Conservation (phyloP, 2,888 invertebrate species). For the Diarsia dahlii region DNA sequence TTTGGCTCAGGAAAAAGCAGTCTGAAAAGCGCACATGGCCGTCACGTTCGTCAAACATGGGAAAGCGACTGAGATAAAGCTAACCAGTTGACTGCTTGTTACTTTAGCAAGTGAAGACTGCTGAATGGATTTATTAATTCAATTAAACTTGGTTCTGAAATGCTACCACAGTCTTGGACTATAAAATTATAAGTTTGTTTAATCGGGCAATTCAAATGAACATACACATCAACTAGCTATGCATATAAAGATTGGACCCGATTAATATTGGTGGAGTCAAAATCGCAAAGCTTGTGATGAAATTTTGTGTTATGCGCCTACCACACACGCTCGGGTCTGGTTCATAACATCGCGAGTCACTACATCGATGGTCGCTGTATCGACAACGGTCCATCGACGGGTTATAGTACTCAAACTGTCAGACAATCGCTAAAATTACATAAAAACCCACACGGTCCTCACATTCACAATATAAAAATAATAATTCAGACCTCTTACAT, state of each 20-base stretch:
- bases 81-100: neutral
- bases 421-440: too few relatives aligned
- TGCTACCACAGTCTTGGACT: neutral
- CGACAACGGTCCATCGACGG: too few relatives aligned
- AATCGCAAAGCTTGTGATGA: neutral
- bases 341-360: too few relatives aligned
- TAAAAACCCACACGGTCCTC: too few relatives aligned
- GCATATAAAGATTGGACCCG: neutral
- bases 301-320: too few relatives aligned
- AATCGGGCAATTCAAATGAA: neutral
- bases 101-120: neutral
- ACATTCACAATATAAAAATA: too few relatives aligned
- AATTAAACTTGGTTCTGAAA: neutral
- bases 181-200: neutral
- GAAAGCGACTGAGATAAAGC: neutral
- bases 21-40: too few relatives aligned
- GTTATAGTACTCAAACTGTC: too few relatives aligned
- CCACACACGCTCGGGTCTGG: too few relatives aligned
- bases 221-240: neutral
- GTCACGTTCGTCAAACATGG: too few relatives aligned
- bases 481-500: neutral
- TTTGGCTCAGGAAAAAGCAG: neutral
- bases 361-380: too few relatives aligned
- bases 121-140: neutral
- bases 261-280: neutral